Evolutionary conservation across 1,140 invertebrate genomes (phyloP), one percentile per base, ranked within the genome.

Genomic region (Eriocheir sinensis): DNA sequence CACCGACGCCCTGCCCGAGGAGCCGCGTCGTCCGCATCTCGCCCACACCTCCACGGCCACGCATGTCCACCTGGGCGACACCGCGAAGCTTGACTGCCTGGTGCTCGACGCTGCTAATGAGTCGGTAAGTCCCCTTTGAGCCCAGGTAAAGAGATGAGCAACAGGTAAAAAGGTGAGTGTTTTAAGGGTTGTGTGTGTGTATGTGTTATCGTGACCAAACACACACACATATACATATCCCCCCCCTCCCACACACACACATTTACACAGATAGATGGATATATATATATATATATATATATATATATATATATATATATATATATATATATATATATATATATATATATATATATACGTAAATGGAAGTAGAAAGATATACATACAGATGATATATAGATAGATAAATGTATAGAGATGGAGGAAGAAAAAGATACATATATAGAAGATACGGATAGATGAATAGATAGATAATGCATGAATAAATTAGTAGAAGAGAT

Each of bases 101-200:
- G 92, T 93, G 40, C 92, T 88, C 41, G 92, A 86, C 32, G 21
- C 86, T 30, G 53, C 40, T 34, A 93, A 93, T 34, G 92, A 93
- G 83, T 86, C 92, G 41, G 92, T 93, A 38, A 53, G 92, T 91
- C n/a, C 0, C 15, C n/a, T 72, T 15, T 72, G 6, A 90, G 6
- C n/a, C n/a, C 17, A n/a, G 44, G 15, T n/a, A 90, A 83, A 86
- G 53, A 93, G 86, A 34, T 32, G 34, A 79, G 17, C 36, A 21
- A 34, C 17, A 27, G 30, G 17, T 40, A n/a, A 40, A 30, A 88
- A 38, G 85, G 85, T 88, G 30, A 34, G 27, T 34, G 38, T 34
- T 88, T 36, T 34, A n/a, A 88, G 38, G 85, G 32, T 30, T 38
- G 32, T 30, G 38, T 34, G 3, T 88, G 17, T 88, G 38, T 88